Evolutionary conservation across 2,888 invertebrate species (phyloP), one percentile per base, ranked within the genome.

Genomic region (Eupelmus urozonus): DNA sequence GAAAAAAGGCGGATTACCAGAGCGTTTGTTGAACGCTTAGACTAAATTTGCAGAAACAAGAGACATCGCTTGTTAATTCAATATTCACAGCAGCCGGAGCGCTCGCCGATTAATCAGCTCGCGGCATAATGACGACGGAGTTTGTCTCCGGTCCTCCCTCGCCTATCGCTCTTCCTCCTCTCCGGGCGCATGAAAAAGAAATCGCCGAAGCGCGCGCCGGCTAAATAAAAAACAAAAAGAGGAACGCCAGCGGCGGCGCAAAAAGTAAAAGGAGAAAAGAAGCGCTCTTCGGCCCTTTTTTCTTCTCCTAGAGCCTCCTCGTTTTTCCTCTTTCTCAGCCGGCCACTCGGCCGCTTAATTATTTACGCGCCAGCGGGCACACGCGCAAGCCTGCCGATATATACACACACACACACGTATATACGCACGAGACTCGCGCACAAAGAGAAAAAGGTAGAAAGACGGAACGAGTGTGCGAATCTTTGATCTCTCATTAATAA

Each of bases 401-500:
- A 34, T n/a, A n/a, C n/a, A n/a, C n/a, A n/a, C n/a, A n/a, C n/a
- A n/a, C n/a, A n/a, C n/a, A n/a, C n/a, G n/a, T n/a, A n/a, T n/a
- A n/a, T n/a, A n/a, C n/a, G n/a, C n/a, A n/a, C n/a, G n/a, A n/a
- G n/a, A n/a, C n/a, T n/a, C n/a, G n/a, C n/a, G n/a, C n/a, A n/a
- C n/a, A 65, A 29, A 51, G 18, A 27, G 9, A 51, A 45, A 45
- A 45, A 27, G 16, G n/a, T 4, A 20, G 2, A 63, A 23, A 63
- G 18, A 63, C n/a, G 55, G 29, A 16, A 45, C 9, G 45, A 45
- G 45, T 9, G 4, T 13, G n/a, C n/a, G n/a, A n/a, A n/a, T 13
- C 20, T 40, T 2, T 18, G 53, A 53, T 53, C 29, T 23, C 34
- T 67, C 53, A 67, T 67, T 67, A 67, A 67, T 67, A 67, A 67